Evolutionary conservation across 2,797 vertebrate genomes (phyloP).

Genomic region (Gadopsis bispinosus): DNA sequence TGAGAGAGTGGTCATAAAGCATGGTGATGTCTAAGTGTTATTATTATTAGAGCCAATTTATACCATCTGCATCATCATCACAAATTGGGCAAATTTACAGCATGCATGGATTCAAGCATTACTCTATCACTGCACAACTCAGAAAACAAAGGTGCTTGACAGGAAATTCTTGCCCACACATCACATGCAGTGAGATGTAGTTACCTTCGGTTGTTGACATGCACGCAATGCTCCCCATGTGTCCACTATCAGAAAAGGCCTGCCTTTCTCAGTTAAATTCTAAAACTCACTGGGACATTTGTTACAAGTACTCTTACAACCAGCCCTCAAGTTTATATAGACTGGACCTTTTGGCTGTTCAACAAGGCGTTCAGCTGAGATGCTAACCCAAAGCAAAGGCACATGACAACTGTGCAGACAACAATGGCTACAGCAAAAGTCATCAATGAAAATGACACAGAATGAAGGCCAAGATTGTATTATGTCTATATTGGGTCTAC

Average conservation of each 20-base stretch:
- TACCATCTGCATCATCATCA: neutral
- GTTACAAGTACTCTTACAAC: neutral
- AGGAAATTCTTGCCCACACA: neutral
- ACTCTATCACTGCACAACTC: neutral
- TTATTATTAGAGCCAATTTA: neutral
- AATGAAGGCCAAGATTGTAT: neutral
- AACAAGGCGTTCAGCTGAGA: neutral
- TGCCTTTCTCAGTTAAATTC: neutral
- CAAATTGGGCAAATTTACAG: neutral
- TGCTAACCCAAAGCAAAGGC: neutral
- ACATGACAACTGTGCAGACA: neutral
- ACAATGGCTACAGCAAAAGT: neutral
- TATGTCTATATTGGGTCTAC: neutral
- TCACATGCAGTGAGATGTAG: neutral
- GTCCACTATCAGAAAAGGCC: neutral
- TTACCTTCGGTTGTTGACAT: neutral
- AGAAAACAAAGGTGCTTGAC: neutral
- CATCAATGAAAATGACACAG: neutral
- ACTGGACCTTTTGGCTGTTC: neutral
- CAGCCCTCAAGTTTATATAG: neutral
- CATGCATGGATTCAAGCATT: neutral
- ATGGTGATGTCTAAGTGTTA: neutral
- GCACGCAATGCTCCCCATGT: neutral
- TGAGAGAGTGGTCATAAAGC: neutral
- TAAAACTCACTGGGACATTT: neutral